Base-by-base conservation (phyloP, 2,797 vertebrate species). In the Cuculus canorus region DNA sequence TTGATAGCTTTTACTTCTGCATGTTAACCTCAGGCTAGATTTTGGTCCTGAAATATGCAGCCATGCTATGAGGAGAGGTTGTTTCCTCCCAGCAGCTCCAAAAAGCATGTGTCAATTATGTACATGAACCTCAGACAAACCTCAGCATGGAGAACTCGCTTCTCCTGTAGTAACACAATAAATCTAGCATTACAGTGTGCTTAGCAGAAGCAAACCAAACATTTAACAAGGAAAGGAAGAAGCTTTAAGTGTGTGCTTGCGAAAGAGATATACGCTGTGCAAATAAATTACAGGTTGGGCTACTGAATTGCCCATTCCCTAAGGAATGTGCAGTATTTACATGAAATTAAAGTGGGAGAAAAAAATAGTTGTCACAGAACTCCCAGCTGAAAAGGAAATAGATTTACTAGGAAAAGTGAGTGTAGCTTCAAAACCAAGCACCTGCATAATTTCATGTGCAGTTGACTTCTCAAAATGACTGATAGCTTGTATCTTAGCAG, bases 221-320 rank as follows among this genome's bases (percentile, higher is more conserved):
- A 72, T 90, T 71, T 87, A 80, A 72, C 68, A 59, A 53, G 86
- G 76, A 63, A 87, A 88, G 63, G 69, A 94, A 92, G 86, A 82
- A 64, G 71, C 48, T 53, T 86, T 59, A 82, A 91, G 60, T 90
- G 75, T 73, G 48, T 80, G 43, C 78, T 81, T 92, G 78, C 65
- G 68, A 69, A 72, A 64, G 47, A 75, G 81, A 77, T 54, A 77
- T 54, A 80, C 1, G 5, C 50, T 85, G 53, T 71, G 41, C 68
- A 93, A 97, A 95, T 73, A 93, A 66, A 71, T 77, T 73, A n/a
- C 35, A 75, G 35, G 23, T 65, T 1, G 0, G 39, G 28, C 64
- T 81, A 53, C 86, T 30, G 68, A 85, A 59, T 48, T 91, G 69
- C 37, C 59, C n/a, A 9, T 10, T 94, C 57, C 23, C 61, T 72